Evolutionary conservation across 2,113 vertebrate species (phyloP), one percentile per base, ranked within the genome.

Genomic region (Oryzias celebensis): DNA sequence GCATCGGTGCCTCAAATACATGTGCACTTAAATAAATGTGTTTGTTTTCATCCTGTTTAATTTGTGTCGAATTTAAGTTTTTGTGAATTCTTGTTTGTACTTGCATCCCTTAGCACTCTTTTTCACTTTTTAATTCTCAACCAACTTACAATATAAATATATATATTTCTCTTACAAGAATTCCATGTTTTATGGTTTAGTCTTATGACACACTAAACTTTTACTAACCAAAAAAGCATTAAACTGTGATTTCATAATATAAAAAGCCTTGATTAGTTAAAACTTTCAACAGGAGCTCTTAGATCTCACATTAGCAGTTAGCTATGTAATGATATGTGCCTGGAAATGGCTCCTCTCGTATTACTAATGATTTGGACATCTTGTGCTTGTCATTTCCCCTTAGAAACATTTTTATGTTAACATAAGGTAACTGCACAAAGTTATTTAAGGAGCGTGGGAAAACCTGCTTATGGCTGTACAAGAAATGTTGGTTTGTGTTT

Each of bases 331-430:
- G 52, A 77, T 74, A 81, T 80, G 74, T 80, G 84, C 73, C 85
- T 85, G 85, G 73, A 83, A 85, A 88, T 63, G 16, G 73, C 83
- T 82, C 69, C 60, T 85, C 83, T 89, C 84, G 77, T 56, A 69
- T 88, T 84, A 83, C 87, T 88, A 85, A 87, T 87, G 81, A 78
- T 83, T 88, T 85, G 71, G 83, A 88, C 84, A 88, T 87, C 80
- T 87, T 90, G 85, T 60, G 73, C 78, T 81, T 85, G 86, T 85
- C 78, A 81, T 85, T 88, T 87, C 74, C 77, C 85, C 49, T 88
- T 73, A 86, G 62, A 74, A 67, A 80, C 80, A 77, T 77, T 77
- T 72, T 23, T 68, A 55, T 52, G 57, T 67, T 77, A 78, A 85
- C 65, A 45, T 68, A 73, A 76, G 53, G 54, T 74, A 81, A 68